phyloP scores from a whole-genome alignment of 1,140 invertebrate genomes.

The Bombus pascuorum region DNA sequence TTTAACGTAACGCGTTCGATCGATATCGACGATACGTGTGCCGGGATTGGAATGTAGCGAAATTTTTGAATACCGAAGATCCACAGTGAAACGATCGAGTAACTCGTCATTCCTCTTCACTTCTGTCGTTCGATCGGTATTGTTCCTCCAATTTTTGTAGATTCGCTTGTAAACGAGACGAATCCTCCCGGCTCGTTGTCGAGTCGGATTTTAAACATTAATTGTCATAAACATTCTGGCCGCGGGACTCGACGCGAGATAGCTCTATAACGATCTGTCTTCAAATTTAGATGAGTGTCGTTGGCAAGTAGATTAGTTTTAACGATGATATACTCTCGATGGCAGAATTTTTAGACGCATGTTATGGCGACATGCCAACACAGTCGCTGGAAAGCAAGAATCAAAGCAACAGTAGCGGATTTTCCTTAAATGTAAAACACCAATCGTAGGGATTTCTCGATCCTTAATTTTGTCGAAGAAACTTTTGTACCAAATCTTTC shows the following conservation, averaged over 20 bases:
- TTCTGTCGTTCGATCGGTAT: slow-evolving; percentile 28
- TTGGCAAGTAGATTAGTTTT: slow-evolving; percentile 43
- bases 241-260: slow-evolving; percentile 40
- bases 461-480: neutral
- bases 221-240: slow-evolving; percentile 3
- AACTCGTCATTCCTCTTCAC: neutral
- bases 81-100: slow-evolving; percentile 15
- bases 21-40: neutral
- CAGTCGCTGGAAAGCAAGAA: slow-evolving; percentile 18
- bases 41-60: neutral
- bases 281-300: slow-evolving; percentile 50
- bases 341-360: slow-evolving; percentile 45
- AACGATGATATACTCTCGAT: slow-evolving; percentile 43
- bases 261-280: slow-evolving; percentile 46
- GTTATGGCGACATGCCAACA: slow-evolving; percentile 13
- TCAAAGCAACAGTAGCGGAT: slow-evolving; percentile 37
- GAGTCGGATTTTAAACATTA: slow-evolving; percentile 5
- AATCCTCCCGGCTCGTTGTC: slow-evolving; percentile 1
- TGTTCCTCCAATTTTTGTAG: slow-evolving; percentile 33
- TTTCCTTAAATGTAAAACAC: slow-evolving; percentile 18
- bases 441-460: neutral
- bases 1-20: neutral
- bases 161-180: slow-evolving; percentile 9
- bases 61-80: neutral
- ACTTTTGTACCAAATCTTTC: neutral